Conservation (phyloP, 2,797 vertebrate species). For the Hypotaenidia okinawae region DNA sequence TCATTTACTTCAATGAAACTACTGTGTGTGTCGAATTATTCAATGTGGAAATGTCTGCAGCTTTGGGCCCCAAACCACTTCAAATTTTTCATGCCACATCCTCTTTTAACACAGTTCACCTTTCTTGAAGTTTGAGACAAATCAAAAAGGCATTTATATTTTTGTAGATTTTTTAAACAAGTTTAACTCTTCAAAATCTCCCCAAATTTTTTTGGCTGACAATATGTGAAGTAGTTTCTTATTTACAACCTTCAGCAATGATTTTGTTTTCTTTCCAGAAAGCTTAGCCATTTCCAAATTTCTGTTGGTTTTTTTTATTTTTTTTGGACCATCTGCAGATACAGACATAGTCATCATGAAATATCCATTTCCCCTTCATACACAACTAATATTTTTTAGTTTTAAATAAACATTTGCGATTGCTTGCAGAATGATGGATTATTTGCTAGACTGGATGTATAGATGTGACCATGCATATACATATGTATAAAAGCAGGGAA, state of each 20-base stretch:
- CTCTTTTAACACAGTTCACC: conserved; percentile 14
- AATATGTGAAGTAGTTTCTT: background rate
- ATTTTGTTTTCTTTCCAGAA: background rate
- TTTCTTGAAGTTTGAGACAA: background rate
- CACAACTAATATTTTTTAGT: background rate
- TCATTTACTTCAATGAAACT: background rate
- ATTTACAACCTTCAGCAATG: background rate
- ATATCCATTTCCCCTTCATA: background rate
- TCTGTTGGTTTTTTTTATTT: background rate
- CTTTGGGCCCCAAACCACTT: conserved; percentile 36
- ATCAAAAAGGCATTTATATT: background rate
- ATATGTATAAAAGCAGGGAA: background rate
- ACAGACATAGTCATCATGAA: background rate
- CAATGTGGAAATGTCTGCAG: background rate
- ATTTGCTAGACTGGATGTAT: background rate
- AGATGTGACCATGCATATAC: background rate
- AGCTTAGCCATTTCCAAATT: background rate
- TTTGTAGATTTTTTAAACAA: background rate
- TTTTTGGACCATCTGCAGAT: background rate
- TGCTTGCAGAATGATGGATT: background rate
- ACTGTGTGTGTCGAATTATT: background rate
- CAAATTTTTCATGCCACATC: conserved; percentile 43
- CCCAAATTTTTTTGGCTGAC: background rate
- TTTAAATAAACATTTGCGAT: background rate
- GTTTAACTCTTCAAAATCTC: background rate